phyloP scores from a whole-genome alignment of 2,888 invertebrate genomes.

The Catocala sponsa region DNA sequence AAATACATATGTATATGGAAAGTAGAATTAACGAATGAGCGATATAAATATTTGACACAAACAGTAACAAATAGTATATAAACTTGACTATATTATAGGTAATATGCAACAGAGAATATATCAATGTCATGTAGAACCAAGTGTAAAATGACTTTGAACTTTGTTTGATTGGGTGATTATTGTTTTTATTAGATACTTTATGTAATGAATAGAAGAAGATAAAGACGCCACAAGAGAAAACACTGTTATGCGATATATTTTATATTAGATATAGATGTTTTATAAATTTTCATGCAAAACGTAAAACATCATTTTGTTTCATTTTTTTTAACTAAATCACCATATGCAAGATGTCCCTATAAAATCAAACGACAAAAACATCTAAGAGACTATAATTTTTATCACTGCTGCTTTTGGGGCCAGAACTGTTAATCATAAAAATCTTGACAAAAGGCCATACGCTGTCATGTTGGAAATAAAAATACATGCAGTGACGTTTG shows the following conservation, averaged over 20 bases:
- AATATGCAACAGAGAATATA: background rate
- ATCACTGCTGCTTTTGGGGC: slow-evolving; percentile 12
- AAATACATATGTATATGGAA: no score
- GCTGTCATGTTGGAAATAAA: slow-evolving; percentile 63
- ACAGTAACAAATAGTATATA: background rate
- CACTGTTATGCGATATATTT: slow-evolving; percentile 13
- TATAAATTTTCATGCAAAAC: slow-evolving; percentile 41
- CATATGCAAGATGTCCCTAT: background rate
- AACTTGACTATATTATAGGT: background rate
- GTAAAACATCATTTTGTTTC: slow-evolving; percentile 12
- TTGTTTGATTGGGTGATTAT: slow-evolving; percentile 1
- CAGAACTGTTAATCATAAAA: slow-evolving; percentile 20
- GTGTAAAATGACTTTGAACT: slow-evolving; percentile 13
- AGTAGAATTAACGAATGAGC: no score
- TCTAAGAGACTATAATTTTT: slow-evolving; percentile 5
- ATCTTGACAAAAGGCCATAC: slow-evolving; percentile 35
- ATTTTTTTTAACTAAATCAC: background rate
- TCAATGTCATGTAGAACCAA: slow-evolving; percentile 13
- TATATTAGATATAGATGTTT: slow-evolving; percentile 14
- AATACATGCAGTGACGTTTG: slow-evolving; percentile 73
- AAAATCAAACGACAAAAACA: background rate
- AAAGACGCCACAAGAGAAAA: slow-evolving; percentile 34
- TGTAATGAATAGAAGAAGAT: slow-evolving; percentile 40
- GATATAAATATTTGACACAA: no score
- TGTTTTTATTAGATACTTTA: slow-evolving; percentile 24